phyloP scores from a whole-genome alignment of 2,113 vertebrate genomes.

The Nannobrachium achirus region DNA sequence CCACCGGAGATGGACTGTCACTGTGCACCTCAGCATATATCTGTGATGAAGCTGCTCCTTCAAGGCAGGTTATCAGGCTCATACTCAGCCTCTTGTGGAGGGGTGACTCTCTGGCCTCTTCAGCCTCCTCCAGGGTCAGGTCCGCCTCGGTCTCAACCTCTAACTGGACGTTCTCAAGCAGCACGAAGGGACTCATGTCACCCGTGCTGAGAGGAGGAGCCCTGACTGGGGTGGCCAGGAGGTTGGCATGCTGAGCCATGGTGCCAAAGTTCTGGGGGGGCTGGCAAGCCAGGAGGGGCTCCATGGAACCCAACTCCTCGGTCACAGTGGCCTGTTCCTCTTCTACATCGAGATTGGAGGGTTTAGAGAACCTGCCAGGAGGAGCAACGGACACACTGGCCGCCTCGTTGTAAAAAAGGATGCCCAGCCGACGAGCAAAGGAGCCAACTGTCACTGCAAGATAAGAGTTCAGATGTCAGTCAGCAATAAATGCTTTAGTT shows the following conservation, averaged over 20 bases:
- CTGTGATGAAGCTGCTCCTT: constrained; percentile 63
- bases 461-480: not conserved
- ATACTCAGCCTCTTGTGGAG: constrained; percentile 76
- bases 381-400: constrained; percentile 28
- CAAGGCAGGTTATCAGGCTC: constrained; percentile 75
- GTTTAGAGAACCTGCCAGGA: constrained; percentile 28
- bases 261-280: constrained; percentile 34
- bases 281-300: constrained; percentile 62
- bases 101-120: constrained; percentile 70
- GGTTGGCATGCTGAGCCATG: constrained; percentile 38
- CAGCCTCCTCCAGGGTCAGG: constrained; percentile 70
- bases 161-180: constrained; percentile 53
- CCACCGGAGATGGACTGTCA: constrained; percentile 28
- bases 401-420: constrained; percentile 76
- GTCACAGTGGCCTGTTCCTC: constrained; percentile 6
- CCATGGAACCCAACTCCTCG: constrained; percentile 50
- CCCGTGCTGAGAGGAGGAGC: not conserved
- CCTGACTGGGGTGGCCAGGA: constrained; percentile 29
- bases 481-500: not conserved
- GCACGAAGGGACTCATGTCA: constrained; percentile 58
- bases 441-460: constrained; percentile 79
- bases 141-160: constrained; percentile 60
- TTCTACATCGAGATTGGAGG: constrained; percentile 12
- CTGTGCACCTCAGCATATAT: constrained; percentile 61
- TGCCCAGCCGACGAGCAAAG: constrained; percentile 82